A percentile compares a stretch with the other conserved stretches of the same genome.
These are phyloP conservation scores for Esox niger DNA, from an alignment of 2,113 vertebrate genomes.

Conservation along the genomic window DNA sequence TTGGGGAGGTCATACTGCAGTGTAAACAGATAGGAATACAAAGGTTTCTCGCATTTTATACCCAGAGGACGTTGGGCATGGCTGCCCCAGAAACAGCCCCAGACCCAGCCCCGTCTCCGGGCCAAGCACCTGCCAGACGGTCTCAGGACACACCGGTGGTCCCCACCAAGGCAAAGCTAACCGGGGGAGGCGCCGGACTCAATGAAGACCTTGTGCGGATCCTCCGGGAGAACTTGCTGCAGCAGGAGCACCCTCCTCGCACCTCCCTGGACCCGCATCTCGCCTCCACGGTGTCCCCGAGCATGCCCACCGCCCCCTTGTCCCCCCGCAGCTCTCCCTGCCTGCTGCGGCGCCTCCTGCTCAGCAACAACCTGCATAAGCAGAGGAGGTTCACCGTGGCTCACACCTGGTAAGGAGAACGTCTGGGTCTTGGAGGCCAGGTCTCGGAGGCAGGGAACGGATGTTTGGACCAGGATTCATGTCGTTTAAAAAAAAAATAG, in stretches of 20 bases:
- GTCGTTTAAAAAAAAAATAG: no score
- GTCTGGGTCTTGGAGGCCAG: background rate
- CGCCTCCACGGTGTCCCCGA: slow-evolving; percentile 60
- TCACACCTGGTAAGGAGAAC: slow-evolving; percentile 82
- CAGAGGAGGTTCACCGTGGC: slow-evolving; percentile 83
- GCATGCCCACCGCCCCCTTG: slow-evolving; percentile 74
- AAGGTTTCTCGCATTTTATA: background rate
- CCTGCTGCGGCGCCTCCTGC: slow-evolving; percentile 79
- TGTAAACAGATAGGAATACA: no score
- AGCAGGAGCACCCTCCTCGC: slow-evolving; percentile 72
- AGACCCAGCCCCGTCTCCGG: slow-evolving; percentile 12
- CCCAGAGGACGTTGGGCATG: background rate
- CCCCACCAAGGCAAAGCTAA: slow-evolving; percentile 69
- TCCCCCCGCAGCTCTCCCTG: slow-evolving; percentile 82
- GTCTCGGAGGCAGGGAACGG: background rate
- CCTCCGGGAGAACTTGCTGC: slow-evolving; percentile 81
- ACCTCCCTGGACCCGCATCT: slow-evolving; percentile 63
- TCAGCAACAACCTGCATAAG: slow-evolving; percentile 80
- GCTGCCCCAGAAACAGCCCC: background rate
- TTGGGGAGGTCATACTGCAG: no score
- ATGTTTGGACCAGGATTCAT: background rate
- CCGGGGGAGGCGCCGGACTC: slow-evolving; percentile 72
- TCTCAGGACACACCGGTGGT: slow-evolving; percentile 69
- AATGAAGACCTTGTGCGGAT: slow-evolving; percentile 82
- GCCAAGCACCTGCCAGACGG: slow-evolving; percentile 76